Evolutionary conservation across 2,888 invertebrate genomes (phyloP).

Genomic region (Drosophila anomelani): DNA sequence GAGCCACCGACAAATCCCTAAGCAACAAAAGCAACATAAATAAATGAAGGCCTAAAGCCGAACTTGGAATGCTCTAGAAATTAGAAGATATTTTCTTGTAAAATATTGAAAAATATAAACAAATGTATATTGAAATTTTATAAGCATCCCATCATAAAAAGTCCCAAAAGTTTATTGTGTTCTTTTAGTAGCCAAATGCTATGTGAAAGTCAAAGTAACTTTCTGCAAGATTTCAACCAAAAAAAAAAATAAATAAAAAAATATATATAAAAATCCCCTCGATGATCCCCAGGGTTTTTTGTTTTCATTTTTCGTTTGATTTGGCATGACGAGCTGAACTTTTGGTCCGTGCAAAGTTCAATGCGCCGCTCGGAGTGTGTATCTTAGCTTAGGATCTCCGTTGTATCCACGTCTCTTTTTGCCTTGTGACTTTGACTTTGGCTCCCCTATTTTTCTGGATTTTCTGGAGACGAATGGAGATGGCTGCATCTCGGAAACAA

Average conservation of each 20-base stretch:
- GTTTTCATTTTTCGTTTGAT: constrained; percentile 54
- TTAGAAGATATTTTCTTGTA: not conserved
- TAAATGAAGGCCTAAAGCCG: constrained; percentile 13
- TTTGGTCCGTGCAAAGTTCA: constrained; percentile 73
- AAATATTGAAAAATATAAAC: no score
- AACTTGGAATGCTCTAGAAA: constrained; percentile 23
- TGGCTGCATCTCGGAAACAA: constrained; percentile 47
- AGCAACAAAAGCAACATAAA: not conserved
- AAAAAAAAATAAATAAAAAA: not conserved
- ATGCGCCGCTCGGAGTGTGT: constrained; percentile 56
- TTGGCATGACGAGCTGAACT: constrained; percentile 64
- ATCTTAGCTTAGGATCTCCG: constrained; percentile 19
- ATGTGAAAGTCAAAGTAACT: not conserved
- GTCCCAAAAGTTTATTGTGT: not conserved
- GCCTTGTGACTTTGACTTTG: constrained; percentile 22
- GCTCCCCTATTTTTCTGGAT: constrained; percentile 69
- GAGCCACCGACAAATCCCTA: constrained; percentile 33
- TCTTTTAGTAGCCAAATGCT: not conserved
- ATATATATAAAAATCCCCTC: constrained; percentile 36
- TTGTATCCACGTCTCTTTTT: constrained; percentile 12
- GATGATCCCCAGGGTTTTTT: constrained; percentile 9
- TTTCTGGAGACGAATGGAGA: constrained; percentile 41
- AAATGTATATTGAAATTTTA: no score
- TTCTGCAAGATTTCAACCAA: not conserved
- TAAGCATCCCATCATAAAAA: no score